Evolutionary conservation across 2,888 invertebrate species (phyloP), one percentile per base, ranked within the genome.

Genomic region (Drosophila paranaensis): DNA sequence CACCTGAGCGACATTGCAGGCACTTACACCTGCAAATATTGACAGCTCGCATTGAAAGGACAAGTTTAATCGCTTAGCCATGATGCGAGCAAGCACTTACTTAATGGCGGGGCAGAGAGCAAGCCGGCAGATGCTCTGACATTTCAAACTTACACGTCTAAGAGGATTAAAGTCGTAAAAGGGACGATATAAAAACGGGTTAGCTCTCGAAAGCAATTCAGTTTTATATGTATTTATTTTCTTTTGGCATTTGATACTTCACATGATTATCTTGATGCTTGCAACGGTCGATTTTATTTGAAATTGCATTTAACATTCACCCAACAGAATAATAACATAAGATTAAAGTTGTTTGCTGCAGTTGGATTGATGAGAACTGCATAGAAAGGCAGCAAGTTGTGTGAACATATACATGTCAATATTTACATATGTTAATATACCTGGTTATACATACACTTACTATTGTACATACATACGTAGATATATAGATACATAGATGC

Each of bases 21-120:
- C 72, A 74, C 69, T 64, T 61, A 60, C 51, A 50, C 61, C 53
- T 57, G 60, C 69, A 73, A 77, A 77, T 77, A 77, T 77, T 77
- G 77, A 77, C 73, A 68, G 68, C 46, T 35, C 57, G 53, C 37
- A 57, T 55, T 51, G 55, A 67, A 55, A 16, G 43, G 25, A 25
- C 43, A 64, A 40, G 51, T 51, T 33, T 77, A 73, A 69, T 72
- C 68, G 60, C 50, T 46, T 43, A 64, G 11, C 39, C 45, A 60
- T 71, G 61, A 76, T 64, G 53, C 11, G 30, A 48, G 61, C 77
- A 65, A 27, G 55, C 77, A 77, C 60, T 68, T 62, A 53, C 45
- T 45, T 60, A 67, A 67, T 75, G 60, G 46, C 39, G 20, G 42
- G 30, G 16, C 16, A 55, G 10, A 33, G 39, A 37, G 43, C 33